These are phyloP conservation scores for Ptychobarbus kaznakovi DNA, from an alignment of 2,797 vertebrate genomes.

Conservation along the genomic window DNA sequence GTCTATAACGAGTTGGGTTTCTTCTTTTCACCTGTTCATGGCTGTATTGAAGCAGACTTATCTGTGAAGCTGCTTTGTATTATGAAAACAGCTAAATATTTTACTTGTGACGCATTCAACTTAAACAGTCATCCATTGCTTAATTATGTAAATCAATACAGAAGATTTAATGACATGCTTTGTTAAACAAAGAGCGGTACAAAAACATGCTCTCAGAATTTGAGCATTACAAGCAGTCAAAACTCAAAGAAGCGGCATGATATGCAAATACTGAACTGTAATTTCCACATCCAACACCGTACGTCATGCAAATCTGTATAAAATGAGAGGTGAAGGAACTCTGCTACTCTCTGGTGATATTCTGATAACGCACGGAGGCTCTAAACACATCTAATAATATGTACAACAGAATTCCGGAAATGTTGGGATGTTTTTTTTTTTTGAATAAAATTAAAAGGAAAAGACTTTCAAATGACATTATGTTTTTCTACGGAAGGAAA, in stretches of 20 bases:
- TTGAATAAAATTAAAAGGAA: no score
- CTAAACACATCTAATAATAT: neutral
- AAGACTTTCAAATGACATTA: no score
- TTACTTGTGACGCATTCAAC: neutral
- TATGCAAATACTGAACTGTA: neutral
- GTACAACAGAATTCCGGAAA: no score
- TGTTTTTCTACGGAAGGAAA: no score
- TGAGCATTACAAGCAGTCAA: neutral
- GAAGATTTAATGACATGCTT: neutral
- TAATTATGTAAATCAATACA: neutral
- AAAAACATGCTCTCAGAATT: neutral
- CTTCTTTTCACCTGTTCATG: neutral
- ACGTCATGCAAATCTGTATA: neutral
- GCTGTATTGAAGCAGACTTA: neutral
- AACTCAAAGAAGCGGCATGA: neutral
- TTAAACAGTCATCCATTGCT: neutral
- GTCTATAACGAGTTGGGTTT: neutral
- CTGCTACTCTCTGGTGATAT: neutral
- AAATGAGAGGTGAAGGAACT: constrained; percentile 1
- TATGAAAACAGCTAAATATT: neutral
- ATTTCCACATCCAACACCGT: neutral
- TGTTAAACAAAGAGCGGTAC: constrained; percentile 1
- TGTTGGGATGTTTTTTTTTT: no score
- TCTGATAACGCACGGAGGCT: neutral
- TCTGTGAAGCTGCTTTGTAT: neutral